phyloP scores from a whole-genome alignment of 2,888 invertebrate species.

The Mellilla xanthometata region DNA sequence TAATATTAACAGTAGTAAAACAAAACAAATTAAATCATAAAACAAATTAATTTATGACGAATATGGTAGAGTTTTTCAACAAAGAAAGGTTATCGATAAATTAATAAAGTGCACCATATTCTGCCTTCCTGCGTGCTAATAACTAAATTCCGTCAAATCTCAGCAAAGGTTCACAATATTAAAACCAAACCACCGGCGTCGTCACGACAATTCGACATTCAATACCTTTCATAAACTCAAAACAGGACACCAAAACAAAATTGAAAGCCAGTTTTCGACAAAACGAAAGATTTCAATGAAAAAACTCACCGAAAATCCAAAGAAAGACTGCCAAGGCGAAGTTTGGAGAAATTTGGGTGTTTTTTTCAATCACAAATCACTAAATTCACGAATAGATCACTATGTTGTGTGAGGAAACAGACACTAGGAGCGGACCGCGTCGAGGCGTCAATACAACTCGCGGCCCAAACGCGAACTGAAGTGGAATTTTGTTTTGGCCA shows the following conservation, averaged over 20 bases:
- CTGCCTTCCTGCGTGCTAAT: too few relatives aligned
- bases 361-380: slow-evolving; percentile 5
- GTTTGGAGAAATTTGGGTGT: background rate
- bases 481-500: slow-evolving; percentile 35
- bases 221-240: background rate
- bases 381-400: slow-evolving; percentile 11
- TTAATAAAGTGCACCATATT: too few relatives aligned
- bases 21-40: too few relatives aligned
- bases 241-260: slow-evolving; percentile 18
- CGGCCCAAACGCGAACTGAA: slow-evolving; percentile 31
- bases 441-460: slow-evolving; percentile 13
- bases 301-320: slow-evolving; percentile 7
- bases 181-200: slow-evolving; percentile 5
- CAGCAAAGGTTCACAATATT: background rate
- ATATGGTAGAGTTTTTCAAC: too few relatives aligned
- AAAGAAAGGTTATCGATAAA: too few relatives aligned
- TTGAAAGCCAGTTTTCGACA: slow-evolving; percentile 10
- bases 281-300: background rate
- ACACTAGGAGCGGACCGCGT: slow-evolving; percentile 11
- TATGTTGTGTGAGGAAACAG: slow-evolving; percentile 2
- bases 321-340: background rate
- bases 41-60: too few relatives aligned
- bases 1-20: too few relatives aligned
- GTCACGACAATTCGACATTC: slow-evolving; percentile 1
- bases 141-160: too few relatives aligned